Conservation (phyloP, 2,113 vertebrate species). For the Hucho hucho region DNA sequence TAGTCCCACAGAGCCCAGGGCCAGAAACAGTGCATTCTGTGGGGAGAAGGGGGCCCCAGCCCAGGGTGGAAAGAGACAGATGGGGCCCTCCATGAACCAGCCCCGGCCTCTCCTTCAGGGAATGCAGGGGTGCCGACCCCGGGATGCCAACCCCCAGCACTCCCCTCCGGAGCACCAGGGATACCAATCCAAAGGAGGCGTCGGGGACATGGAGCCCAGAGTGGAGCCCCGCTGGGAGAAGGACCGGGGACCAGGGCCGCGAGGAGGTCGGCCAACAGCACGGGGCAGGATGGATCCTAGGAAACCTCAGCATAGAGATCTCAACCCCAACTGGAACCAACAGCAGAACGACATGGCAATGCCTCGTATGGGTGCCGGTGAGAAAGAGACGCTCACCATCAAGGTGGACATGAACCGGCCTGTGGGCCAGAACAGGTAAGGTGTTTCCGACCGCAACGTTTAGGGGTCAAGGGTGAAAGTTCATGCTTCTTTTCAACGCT, state of each 20-base stretch:
- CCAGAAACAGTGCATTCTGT: constrained; percentile 6
- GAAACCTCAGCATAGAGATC: constrained; percentile 35
- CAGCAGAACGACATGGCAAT: constrained; percentile 18
- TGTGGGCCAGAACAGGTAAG: constrained; percentile 81
- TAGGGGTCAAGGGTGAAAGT: constrained; percentile 66
- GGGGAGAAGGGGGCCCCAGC: constrained; percentile 9
- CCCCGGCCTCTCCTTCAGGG: constrained; percentile 6
- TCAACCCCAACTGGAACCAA: constrained; percentile 20
- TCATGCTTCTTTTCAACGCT: constrained; percentile 65
- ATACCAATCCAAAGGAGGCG: not conserved
- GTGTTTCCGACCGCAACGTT: constrained; percentile 39
- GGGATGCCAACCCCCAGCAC: constrained; percentile 13
- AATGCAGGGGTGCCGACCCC: not conserved
- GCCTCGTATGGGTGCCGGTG: constrained; percentile 56
- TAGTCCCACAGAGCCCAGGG: constrained; percentile 14
- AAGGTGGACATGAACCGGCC: constrained; percentile 87
- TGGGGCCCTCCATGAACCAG: constrained; percentile 8
- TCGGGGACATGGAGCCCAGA: constrained; percentile 7
- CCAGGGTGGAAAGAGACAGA: constrained; percentile 11
- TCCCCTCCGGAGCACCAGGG: constrained; percentile 16
- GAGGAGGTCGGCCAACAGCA: not conserved
- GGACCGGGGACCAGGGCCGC: constrained; percentile 4
- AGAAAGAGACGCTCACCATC: constrained; percentile 82
- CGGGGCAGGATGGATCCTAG: constrained; percentile 31
- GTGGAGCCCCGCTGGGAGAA: constrained; percentile 25